A percentile compares a stretch with the other conserved stretches of the same genome.
phyloP scores from a whole-genome alignment of 2,113 vertebrate species.

The Morone saxatilis region DNA sequence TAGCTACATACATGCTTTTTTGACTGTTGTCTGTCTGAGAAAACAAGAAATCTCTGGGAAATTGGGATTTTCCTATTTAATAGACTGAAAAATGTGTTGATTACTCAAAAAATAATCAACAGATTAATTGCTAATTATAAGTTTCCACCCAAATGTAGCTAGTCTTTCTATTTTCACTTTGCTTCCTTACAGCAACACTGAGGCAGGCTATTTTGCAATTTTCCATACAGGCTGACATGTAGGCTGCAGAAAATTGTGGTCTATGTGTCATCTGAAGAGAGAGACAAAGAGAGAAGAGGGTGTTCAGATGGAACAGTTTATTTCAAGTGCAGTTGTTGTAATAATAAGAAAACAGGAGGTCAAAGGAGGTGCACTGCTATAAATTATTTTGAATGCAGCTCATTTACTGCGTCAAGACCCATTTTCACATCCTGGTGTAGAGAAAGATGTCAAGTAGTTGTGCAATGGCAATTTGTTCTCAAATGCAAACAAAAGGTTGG shows the following conservation, averaged over 20 bases:
- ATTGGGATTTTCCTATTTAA: not conserved
- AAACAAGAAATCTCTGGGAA: not conserved
- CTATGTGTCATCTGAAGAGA: not conserved
- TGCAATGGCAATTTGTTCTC: not conserved
- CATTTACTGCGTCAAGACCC: constrained; percentile 9
- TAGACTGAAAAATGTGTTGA: not conserved
- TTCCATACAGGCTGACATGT: not conserved
- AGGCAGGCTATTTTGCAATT: not conserved
- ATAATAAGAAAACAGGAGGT: constrained; percentile 13
- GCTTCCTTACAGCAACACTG: not conserved
- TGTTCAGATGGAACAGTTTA: not conserved
- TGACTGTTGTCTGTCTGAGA: not conserved
- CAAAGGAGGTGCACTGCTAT: not conserved
- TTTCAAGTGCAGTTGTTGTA: constrained; percentile 14
- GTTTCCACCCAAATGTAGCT: not conserved
- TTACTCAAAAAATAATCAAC: not conserved
- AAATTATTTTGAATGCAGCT: constrained; percentile 12
- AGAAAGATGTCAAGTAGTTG: constrained; percentile 9
- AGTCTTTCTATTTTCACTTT: not conserved
- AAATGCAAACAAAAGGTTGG: not conserved
- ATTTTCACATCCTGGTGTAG: constrained; percentile 16
- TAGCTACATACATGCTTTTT: not conserved
- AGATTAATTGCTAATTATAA: not conserved
- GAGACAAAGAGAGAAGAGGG: not conserved
- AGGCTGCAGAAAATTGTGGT: constrained; percentile 6